Conservation (phyloP, 2,888 invertebrate species). For the Dasypogon diadema region DNA sequence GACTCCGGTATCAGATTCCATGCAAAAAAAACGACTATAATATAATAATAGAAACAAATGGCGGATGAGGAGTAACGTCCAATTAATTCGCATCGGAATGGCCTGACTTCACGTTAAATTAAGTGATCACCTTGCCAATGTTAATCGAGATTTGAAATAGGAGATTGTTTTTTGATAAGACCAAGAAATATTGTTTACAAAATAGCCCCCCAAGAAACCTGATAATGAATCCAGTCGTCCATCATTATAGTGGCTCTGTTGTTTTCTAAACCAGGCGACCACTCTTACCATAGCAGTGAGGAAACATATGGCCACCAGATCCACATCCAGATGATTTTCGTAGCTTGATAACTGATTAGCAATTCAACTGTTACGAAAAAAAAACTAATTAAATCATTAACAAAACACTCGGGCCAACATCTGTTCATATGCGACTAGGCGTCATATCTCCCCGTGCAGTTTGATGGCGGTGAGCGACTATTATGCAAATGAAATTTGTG, state of each 20-base stretch:
- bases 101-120: constrained; percentile 6
- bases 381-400: background rate
- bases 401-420: constrained; percentile 16
- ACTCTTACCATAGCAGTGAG: too few relatives aligned
- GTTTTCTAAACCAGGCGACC: too few relatives aligned
- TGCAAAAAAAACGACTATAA: too few relatives aligned
- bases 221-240: constrained; percentile 12
- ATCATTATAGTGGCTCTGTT: background rate
- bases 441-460: constrained; percentile 27
- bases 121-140: constrained; percentile 4
- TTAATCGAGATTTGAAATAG: constrained; percentile 34
- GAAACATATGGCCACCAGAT: constrained; percentile 29
- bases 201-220: background rate
- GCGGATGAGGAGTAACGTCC: too few relatives aligned
- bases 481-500: constrained; percentile 45
- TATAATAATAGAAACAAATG: background rate
- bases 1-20: background rate
- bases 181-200: constrained; percentile 7
- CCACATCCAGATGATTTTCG: constrained; percentile 27
- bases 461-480: constrained; percentile 19
- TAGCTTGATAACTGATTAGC: constrained; percentile 1
- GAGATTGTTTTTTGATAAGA: constrained; percentile 34
- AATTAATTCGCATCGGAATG: background rate
- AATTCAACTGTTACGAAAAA: constrained; percentile 11
- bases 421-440: constrained; percentile 27